Base-by-base conservation (phyloP, 1,140 invertebrate species). In the Leptinotarsa defecta region DNA sequence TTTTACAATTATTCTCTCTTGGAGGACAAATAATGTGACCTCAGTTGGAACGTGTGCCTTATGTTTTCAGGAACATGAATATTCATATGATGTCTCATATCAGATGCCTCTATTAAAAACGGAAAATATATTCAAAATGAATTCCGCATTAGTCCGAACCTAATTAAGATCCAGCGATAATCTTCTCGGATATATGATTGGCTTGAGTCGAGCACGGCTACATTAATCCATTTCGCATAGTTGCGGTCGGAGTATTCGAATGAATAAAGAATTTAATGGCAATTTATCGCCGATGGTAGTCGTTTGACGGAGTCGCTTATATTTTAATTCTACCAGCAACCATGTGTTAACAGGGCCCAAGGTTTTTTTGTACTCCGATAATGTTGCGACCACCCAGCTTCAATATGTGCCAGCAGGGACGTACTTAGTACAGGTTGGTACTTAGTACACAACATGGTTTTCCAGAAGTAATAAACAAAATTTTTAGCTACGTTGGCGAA, bases 381-480 rank as follows among this genome's bases (percentile, higher is more conserved):
- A 57, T 57, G 71, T 49, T 52, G n/a, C 74, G 74, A 75, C 74
- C 74, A 75, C 74, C 74, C 74, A 75, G 61, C 48, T 63, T 22
- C 24, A 34, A 24, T 1, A 24, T 34, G 8, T 57, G 52, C 15
- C 52, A 8, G n/a, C 52, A 57, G 52, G n/a, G 52, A 5, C 52
- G 52, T 57, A 57, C n/a, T 19, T 11, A 43, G 34, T 34, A 34
- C 34, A 1, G 34, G 0, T 34, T 34, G 6, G 34, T 34, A 34
- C 34, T 34, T 8, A 2, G 34, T 43, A 8, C 6, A 34, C 5
- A 6, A 6, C 27, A 34, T 34, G 6, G 8, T 34, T 34, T 34
- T 8, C 34, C 34, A 11, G 34, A 34, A 34, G 34, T 34, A 34
- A 8, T 34, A 2, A 34, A 11, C 6, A 34, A 34, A 34, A 11